Evolutionary conservation across 2,113 vertebrate genomes (phyloP).

Genomic region (Acanthisitta chloris): DNA sequence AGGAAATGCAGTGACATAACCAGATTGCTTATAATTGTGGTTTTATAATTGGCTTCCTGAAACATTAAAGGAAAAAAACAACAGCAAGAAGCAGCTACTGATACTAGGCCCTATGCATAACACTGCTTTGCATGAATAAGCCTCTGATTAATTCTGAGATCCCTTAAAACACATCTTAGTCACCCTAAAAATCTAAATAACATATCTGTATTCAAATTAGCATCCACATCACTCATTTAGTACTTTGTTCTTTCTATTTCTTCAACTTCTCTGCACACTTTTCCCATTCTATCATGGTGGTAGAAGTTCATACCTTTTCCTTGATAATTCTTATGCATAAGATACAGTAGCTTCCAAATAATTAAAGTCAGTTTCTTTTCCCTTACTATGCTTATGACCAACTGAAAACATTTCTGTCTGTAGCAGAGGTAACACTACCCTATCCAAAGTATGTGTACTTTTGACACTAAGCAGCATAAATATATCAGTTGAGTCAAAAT

Average conservation of each 20-base stretch:
- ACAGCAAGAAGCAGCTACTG: background rate
- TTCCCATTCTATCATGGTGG: background rate
- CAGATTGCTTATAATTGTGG: conserved; percentile 38
- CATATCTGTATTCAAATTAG: background rate
- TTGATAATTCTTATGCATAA: background rate
- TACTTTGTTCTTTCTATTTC: background rate
- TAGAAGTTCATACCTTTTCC: background rate
- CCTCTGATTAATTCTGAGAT: conserved; percentile 38
- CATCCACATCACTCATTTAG: background rate
- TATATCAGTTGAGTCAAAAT: background rate
- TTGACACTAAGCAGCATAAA: background rate
- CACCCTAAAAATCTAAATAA: background rate
- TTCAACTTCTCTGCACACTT: background rate
- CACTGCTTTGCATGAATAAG: background rate
- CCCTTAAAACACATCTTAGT: background rate
- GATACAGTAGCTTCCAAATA: background rate
- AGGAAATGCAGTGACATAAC: conserved; percentile 48
- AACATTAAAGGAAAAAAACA: background rate
- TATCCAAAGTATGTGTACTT: background rate
- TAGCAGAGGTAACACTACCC: background rate
- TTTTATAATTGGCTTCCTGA: conserved; percentile 51
- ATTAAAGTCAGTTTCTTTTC: background rate
- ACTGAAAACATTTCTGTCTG: background rate
- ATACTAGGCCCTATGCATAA: background rate
- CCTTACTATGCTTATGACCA: background rate